phyloP scores from a whole-genome alignment of 1,140 invertebrate species.

The Eurosta solidaginis region DNA sequence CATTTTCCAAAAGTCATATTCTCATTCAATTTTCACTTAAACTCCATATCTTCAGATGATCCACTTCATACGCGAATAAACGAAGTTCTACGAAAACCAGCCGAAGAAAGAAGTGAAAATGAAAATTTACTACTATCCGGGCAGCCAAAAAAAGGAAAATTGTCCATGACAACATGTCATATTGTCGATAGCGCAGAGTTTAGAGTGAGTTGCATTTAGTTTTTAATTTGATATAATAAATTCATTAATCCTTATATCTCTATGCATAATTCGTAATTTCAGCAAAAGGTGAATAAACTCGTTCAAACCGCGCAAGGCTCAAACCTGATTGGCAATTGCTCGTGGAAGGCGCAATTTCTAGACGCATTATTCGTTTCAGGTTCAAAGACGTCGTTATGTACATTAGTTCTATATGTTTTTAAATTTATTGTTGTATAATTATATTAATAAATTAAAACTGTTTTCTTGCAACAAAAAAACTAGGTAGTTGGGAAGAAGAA shows the following conservation, averaged over 20 bases:
- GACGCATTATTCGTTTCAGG: neutral
- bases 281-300: neutral
- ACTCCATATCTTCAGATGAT: neutral
- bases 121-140: neutral
- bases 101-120: neutral
- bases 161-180: neutral
- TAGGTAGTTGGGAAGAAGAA: neutral
- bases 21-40: too few species aligned
- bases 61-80: neutral
- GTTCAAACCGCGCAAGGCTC: neutral
- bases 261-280: neutral
- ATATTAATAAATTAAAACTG: neutral
- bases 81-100: neutral
- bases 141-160: neutral
- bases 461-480: neutral
- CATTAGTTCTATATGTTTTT: neutral
- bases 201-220: neutral
- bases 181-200: neutral
- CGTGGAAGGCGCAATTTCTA: neutral
- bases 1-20: too few species aligned
- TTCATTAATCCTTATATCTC: too few species aligned
- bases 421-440: neutral
- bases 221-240: neutral
- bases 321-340: neutral
- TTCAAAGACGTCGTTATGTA: neutral